A percentile compares a stretch with the other conserved stretches of the same genome.
Evolutionary conservation across 2,888 invertebrate species (phyloP).

Genomic region (Acleris holmiana): DNA sequence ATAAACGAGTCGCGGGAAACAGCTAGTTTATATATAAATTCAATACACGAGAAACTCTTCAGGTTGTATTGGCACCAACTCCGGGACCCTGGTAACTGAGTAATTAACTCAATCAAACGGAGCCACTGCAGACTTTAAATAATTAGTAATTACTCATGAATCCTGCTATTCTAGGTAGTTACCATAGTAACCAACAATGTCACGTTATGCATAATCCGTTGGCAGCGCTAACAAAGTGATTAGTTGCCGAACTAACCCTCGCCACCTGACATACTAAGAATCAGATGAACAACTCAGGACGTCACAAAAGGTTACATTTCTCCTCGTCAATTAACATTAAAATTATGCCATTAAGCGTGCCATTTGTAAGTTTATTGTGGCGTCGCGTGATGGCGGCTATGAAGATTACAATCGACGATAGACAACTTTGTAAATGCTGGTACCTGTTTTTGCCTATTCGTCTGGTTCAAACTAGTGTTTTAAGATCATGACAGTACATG

Average conservation of each 20-base stretch:
- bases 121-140: too few species aligned
- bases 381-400: conserved; percentile 34
- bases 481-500: conserved; percentile 12
- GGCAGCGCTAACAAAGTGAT: conserved; percentile 1
- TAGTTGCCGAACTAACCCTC: not conserved
- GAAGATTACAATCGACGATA: conserved; percentile 33
- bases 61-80: too few species aligned
- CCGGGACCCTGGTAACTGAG: too few species aligned
- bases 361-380: conserved; percentile 33
- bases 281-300: conserved; percentile 2
- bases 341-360: conserved; percentile 25
- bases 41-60: too few species aligned
- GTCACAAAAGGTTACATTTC: conserved; percentile 25
- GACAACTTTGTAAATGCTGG: conserved; percentile 32
- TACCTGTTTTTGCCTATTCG: conserved; percentile 20
- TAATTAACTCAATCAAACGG: too few species aligned
- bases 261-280: conserved; percentile 10
- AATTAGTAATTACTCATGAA: too few species aligned
- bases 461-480: conserved; percentile 21
- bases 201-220: too few species aligned
- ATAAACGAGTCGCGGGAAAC: too few species aligned
- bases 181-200: too few species aligned
- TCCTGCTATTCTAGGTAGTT: too few species aligned
- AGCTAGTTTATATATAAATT: too few species aligned
- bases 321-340: conserved; percentile 33